Conservation (phyloP, 2,113 vertebrate genomes). For the Chelonoidis abingdonii region DNA sequence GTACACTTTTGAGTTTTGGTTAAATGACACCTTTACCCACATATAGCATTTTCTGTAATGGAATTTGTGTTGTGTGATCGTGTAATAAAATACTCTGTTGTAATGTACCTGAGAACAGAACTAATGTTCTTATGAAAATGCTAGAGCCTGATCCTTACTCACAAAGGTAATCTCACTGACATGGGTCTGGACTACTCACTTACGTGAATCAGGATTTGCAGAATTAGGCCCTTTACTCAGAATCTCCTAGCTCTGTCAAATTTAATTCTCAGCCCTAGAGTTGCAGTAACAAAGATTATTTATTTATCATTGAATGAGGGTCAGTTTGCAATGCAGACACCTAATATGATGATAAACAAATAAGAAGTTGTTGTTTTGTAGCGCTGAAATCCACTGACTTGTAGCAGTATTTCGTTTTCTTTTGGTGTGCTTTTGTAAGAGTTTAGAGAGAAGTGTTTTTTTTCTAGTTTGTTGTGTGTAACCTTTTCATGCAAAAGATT, state of each 20-base stretch:
- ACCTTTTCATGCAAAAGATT: background rate
- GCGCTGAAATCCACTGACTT: background rate
- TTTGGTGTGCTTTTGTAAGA: background rate
- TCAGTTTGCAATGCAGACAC: background rate
- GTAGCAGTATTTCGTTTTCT: background rate
- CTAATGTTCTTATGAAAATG: background rate
- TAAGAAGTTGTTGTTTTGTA: fast-evolving
- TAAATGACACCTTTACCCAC: background rate
- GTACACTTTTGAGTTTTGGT: background rate
- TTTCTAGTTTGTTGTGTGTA: background rate
- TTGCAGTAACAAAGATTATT: background rate
- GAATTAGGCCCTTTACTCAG: background rate
- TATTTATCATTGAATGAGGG: background rate
- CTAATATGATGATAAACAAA: background rate
- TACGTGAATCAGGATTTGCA: background rate
- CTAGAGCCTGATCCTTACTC: background rate
- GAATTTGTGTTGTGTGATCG: background rate
- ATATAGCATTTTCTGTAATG: background rate
- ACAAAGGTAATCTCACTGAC: background rate
- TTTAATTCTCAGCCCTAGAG: background rate
- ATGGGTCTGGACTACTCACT: background rate
- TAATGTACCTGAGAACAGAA: background rate
- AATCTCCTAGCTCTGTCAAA: background rate
- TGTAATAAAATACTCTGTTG: background rate
- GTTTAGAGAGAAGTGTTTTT: background rate